phyloP scores from a whole-genome alignment of 2,888 invertebrate species.

The Drosophila aldrichi region DNA sequence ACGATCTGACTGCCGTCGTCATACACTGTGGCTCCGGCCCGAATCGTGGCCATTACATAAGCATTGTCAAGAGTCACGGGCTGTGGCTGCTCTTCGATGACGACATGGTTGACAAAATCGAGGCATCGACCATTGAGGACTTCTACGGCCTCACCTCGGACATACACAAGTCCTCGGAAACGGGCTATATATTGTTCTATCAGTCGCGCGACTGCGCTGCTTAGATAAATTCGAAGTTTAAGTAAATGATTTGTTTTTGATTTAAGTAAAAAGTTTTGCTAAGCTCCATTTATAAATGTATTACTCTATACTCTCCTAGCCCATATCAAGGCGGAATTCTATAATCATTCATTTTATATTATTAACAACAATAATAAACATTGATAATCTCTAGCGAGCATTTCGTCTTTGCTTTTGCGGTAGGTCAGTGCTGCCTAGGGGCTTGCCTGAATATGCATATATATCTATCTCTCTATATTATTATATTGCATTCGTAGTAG shows the following conservation, averaged over 20 bases:
- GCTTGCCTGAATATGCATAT: constrained; percentile 34
- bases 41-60: constrained; percentile 99
- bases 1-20: constrained; percentile 99
- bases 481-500: background rate
- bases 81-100: constrained; percentile 99
- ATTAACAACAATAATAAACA: constrained; percentile 45
- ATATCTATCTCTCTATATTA: background rate
- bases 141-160: constrained; percentile 99
- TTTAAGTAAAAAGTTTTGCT: constrained; percentile 28
- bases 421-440: constrained; percentile 49
- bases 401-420: constrained; percentile 10
- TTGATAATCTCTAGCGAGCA: constrained; percentile 2
- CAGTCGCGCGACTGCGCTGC: constrained; percentile 93
- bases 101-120: constrained; percentile 99
- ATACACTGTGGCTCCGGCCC: constrained; percentile 99
- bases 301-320: constrained; percentile 2
- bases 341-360: constrained; percentile 7
- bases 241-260: background rate
- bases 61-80: constrained; percentile 99
- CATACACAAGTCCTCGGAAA: constrained; percentile 99
- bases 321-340: background rate
- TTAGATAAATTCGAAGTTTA: constrained; percentile 42
- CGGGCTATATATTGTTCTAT: constrained; percentile 99
- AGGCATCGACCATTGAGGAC: constrained; percentile 98
- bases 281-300: constrained; percentile 9